phyloP scores from a whole-genome alignment of 2,113 vertebrate genomes.

The Mastomys natalensis region DNA sequence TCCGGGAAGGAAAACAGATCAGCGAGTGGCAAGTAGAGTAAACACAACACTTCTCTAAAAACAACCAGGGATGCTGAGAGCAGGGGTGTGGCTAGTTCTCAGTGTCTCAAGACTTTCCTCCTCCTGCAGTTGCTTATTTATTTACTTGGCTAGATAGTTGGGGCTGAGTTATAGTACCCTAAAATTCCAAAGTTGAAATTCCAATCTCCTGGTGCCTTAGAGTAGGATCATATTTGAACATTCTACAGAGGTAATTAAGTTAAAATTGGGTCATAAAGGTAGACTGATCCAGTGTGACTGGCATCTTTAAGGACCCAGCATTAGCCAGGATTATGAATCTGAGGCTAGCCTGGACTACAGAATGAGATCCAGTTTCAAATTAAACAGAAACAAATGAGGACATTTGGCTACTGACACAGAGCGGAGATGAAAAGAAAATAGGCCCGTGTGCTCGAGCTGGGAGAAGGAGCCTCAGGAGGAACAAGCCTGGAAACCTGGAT shows the following conservation, averaged over 20 bases:
- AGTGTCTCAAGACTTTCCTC: background rate
- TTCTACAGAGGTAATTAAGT: slow-evolving; percentile 1
- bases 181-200: background rate
- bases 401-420: background rate
- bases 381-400: background rate
- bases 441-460: background rate
- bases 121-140: background rate
- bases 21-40: background rate
- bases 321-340: background rate
- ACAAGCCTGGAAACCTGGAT: background rate
- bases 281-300: slow-evolving; percentile 1
- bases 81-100: background rate
- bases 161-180: background rate
- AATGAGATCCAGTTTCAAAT: background rate
- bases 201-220: background rate
- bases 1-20: slow-evolving; percentile 18
- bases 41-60: background rate
- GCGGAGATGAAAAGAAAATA: background rate
- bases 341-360: background rate
- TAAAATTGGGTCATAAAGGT: slow-evolving; percentile 12
- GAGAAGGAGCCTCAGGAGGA: background rate
- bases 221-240: slow-evolving; percentile 14
- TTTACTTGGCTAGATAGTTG: background rate
- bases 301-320: background rate
- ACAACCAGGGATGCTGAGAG: background rate